These are phyloP conservation scores for Ptilorrhoa leucosticta DNA, from an alignment of 2,113 vertebrate genomes.

Conservation along the genomic window DNA sequence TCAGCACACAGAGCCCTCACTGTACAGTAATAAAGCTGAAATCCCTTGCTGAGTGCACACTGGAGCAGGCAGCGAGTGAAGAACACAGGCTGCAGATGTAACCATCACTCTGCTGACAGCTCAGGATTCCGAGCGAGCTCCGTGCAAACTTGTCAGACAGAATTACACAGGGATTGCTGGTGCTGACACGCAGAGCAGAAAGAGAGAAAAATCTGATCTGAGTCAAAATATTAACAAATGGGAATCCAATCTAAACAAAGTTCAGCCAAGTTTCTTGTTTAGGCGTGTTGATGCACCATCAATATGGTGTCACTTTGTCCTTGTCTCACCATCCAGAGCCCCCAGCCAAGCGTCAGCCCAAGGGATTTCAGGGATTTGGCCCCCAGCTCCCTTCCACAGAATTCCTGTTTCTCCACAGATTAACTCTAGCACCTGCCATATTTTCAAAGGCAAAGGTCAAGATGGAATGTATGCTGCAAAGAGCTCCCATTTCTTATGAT, in stretches of 20 bases:
- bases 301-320: neutral
- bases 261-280: neutral
- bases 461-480: neutral
- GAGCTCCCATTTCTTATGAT: neutral
- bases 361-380: neutral
- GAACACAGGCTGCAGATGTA: neutral
- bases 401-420: neutral
- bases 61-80: neutral
- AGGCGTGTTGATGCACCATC: neutral
- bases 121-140: neutral
- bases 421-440: neutral
- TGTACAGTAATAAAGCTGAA: neutral
- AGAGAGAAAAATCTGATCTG: neutral
- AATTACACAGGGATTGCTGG: neutral
- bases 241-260: neutral
- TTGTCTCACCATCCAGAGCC: neutral
- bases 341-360: neutral
- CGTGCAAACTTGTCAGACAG: neutral
- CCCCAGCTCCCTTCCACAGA: neutral
- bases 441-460: neutral
- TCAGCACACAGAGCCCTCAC: neutral
- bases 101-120: neutral
- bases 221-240: neutral
- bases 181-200: neutral
- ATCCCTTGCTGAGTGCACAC: fast-evolving